These are phyloP conservation scores for Cotesia glomerata DNA, from an alignment of 1,140 invertebrate species.

Conservation along the genomic window DNA sequence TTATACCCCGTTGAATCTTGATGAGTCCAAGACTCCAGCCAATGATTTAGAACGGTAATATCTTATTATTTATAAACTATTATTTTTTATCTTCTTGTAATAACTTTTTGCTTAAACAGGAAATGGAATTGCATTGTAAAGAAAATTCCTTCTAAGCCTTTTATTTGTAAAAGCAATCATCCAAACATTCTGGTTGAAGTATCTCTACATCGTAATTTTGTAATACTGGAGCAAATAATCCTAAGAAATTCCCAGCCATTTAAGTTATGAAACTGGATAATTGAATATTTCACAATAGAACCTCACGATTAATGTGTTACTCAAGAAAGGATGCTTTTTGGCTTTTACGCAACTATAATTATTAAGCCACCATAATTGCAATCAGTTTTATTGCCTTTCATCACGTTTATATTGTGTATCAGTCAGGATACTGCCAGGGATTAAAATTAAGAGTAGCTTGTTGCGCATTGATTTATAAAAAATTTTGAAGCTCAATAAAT, in stretches of 20 bases:
- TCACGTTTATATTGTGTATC: slow-evolving; percentile 65
- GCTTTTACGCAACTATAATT: slow-evolving; percentile 56
- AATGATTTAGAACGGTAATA: slow-evolving; percentile 64
- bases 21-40: slow-evolving; percentile 62
- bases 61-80: background rate
- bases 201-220: slow-evolving; percentile 55
- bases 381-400: slow-evolving; percentile 58
- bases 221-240: slow-evolving; percentile 47
- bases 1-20: slow-evolving; percentile 61
- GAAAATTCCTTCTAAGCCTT: slow-evolving; percentile 49
- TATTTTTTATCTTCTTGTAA: background rate
- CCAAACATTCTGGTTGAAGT: slow-evolving; percentile 59
- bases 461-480: slow-evolving; percentile 69
- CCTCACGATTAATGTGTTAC: slow-evolving; percentile 40
- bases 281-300: slow-evolving; percentile 62
- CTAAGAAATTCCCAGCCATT: slow-evolving; percentile 60
- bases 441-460: slow-evolving; percentile 67
- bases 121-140: slow-evolving; percentile 45
- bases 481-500: slow-evolving; percentile 70
- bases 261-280: slow-evolving; percentile 61
- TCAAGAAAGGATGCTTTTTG: slow-evolving; percentile 64
- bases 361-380: slow-evolving; percentile 44
- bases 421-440: slow-evolving; percentile 66
- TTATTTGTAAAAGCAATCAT: slow-evolving; percentile 56
- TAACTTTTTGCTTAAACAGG: background rate